Conservation (phyloP, 2,113 vertebrate genomes). For the Hippopotamus amphibius region DNA sequence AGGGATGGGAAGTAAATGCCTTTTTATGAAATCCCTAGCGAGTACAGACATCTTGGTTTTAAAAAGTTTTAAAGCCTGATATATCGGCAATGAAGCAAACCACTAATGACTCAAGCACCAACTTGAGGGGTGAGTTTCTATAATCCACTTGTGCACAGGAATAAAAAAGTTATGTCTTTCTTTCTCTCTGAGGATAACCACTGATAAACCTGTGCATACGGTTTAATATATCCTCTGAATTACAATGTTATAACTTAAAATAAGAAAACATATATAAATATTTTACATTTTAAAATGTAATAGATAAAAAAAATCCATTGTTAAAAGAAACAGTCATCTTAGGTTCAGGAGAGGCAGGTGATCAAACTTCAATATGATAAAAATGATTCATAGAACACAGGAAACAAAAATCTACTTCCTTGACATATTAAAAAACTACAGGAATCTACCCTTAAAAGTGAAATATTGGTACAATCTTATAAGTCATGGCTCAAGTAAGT, state of each 20-base stretch:
- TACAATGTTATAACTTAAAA: slow-evolving; percentile 3
- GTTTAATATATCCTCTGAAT: not conserved
- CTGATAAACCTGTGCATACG: not conserved
- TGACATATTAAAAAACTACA: not conserved
- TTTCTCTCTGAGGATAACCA: not conserved
- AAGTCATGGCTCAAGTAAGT: not conserved
- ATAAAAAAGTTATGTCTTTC: not conserved
- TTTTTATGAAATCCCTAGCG: slow-evolving; percentile 34
- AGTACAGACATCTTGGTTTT: not conserved
- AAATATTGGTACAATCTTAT: not conserved
- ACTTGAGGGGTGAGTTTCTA: not conserved
- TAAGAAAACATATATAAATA: not conserved
- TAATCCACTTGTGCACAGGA: not conserved
- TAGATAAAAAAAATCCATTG: not conserved
- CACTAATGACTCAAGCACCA: not conserved
- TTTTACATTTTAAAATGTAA: slow-evolving; percentile 27
- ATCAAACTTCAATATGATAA: not conserved
- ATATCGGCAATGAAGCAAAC: not conserved
- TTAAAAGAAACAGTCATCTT: not conserved
- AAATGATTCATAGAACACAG: not conserved
- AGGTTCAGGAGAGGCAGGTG: not conserved
- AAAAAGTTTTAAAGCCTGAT: not conserved
- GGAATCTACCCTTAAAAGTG: not conserved
- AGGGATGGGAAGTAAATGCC: not conserved
- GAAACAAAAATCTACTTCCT: not conserved